Evolutionary conservation across 1,140 invertebrate genomes (phyloP).

Genomic region (Pteromalus puparum): DNA sequence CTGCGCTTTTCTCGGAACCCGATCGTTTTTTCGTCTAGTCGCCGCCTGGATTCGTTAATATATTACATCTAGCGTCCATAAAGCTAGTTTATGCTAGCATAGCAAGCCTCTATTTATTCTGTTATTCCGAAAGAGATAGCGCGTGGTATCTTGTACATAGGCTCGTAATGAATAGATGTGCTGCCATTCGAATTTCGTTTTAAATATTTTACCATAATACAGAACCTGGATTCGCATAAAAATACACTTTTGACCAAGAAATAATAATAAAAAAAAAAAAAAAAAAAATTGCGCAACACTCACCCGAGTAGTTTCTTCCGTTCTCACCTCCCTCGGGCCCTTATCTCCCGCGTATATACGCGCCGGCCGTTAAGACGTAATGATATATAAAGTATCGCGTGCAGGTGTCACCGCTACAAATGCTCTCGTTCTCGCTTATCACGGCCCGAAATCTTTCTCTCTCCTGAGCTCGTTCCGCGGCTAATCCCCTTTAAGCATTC

Average conservation of each 20-base stretch:
- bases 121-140: no score
- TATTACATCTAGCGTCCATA: not conserved
- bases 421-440: slow-evolving; percentile 48
- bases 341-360: slow-evolving; percentile 23
- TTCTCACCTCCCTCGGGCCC: slow-evolving; percentile 10
- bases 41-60: not conserved
- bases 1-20: not conserved
- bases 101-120: no score
- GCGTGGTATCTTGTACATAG: no score
- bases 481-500: slow-evolving; percentile 48
- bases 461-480: slow-evolving; percentile 12
- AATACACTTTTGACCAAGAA: no score
- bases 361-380: slow-evolving; percentile 45
- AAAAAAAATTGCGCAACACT: not conserved
- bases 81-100: no score
- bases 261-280: no score
- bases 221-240: no score
- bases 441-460: not conserved
- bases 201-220: no score
- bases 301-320: slow-evolving; percentile 21
- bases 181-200: no score
- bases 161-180: no score
- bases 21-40: not conserved
- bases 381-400: slow-evolving; percentile 65
- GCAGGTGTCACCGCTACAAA: slow-evolving; percentile 68